Conservation (phyloP, 2,113 vertebrate species). For the Xerus inauris region DNA sequence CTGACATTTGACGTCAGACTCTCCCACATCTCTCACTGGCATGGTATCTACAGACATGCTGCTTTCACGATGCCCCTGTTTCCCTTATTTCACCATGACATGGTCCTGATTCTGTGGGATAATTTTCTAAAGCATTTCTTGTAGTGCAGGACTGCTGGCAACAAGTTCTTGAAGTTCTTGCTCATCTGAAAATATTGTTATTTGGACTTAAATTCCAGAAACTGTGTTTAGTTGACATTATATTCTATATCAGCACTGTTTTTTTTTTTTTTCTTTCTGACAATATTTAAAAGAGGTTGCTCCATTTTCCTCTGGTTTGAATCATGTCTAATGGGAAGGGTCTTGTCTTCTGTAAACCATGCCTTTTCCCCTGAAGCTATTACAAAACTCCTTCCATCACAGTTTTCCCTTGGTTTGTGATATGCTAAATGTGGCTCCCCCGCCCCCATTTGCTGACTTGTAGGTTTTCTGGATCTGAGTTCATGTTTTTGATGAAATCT, state of each 20-base stretch:
- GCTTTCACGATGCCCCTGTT: background rate
- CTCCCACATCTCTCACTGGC: background rate
- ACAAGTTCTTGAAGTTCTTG: background rate
- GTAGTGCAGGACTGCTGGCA: rapidly evolving
- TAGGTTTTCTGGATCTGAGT: background rate
- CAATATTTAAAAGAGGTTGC: background rate
- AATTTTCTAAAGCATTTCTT: background rate
- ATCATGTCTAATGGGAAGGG: background rate
- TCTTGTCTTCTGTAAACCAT: background rate
- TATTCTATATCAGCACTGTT: background rate
- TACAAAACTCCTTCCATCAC: background rate
- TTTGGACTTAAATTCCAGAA: background rate
- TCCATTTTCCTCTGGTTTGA: background rate
- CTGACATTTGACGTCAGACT: background rate
- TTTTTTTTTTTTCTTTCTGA: background rate
- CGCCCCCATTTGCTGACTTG: background rate
- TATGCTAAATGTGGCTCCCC: background rate
- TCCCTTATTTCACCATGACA: background rate
- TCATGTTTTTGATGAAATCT: background rate
- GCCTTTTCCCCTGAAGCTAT: too few relatives aligned
- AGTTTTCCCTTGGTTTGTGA: background rate
- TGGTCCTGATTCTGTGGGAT: background rate
- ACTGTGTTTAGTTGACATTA: background rate
- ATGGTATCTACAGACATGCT: background rate
- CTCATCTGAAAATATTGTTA: background rate